Percentiles rank a stretch among this genome's conserved stretches.
Evolutionary conservation across 2,797 vertebrate genomes (phyloP).

Genomic region (Saxicola maurus): DNA sequence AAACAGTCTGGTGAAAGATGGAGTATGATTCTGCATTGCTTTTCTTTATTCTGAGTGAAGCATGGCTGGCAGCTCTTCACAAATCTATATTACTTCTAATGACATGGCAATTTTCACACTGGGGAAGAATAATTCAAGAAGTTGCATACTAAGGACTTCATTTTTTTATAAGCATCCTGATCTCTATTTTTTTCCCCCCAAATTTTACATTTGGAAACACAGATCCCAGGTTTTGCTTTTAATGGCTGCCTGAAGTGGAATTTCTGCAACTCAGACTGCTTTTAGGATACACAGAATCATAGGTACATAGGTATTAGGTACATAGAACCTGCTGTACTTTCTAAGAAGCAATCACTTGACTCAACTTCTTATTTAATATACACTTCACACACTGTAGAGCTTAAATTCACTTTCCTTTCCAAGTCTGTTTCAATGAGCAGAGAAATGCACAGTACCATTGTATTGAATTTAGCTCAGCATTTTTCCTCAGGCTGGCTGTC

Average conservation of each 20-base stretch:
- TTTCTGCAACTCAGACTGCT: neutral
- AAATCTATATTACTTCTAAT: neutral
- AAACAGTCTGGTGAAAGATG: neutral
- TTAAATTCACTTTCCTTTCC: neutral
- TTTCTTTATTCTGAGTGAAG: neutral
- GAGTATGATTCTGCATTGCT: neutral
- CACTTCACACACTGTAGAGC: neutral
- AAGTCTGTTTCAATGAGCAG: neutral
- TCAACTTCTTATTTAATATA: neutral
- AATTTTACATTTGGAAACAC: neutral
- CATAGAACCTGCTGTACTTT: neutral
- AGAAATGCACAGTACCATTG: neutral
- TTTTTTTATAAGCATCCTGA: neutral
- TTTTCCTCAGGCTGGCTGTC: neutral
- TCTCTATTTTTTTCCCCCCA: fast-evolving
- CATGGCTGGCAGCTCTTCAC: neutral
- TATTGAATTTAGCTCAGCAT: neutral
- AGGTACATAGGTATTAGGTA: neutral
- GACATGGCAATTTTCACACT: neutral
- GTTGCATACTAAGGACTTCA: neutral
- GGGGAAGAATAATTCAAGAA: neutral
- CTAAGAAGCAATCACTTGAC: neutral
- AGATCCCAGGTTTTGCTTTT: neutral
- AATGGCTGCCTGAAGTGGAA: neutral
- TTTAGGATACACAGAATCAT: neutral